Conservation (phyloP, 2,888 invertebrate species). For the Alitta virens region DNA sequence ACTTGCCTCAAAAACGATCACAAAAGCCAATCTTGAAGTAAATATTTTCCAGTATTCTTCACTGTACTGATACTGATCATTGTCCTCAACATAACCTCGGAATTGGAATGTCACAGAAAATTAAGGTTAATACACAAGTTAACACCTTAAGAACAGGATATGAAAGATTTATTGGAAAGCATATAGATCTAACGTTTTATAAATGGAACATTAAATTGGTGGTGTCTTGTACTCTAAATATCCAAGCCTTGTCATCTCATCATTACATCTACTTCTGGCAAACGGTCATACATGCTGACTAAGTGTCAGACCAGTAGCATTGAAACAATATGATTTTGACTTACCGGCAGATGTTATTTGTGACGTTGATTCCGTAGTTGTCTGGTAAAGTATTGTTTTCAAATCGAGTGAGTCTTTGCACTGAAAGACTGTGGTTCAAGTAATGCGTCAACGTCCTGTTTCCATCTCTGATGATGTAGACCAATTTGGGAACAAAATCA, state of each 20-base stretch:
- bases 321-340: not conserved
- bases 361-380: not conserved
- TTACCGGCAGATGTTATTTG: not conserved
- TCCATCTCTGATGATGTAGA: conserved; percentile 63
- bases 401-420: conserved; percentile 30
- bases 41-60: conserved; percentile 90
- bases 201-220: too few species aligned
- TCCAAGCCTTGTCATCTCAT: not conserved
- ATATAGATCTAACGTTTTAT: too few species aligned
- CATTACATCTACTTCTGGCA: too few species aligned
- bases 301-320: too few species aligned
- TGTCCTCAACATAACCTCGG: conserved; percentile 23
- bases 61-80: conserved; percentile 59
- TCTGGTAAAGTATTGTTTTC: not conserved
- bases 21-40: conserved; percentile 64
- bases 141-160: too few species aligned
- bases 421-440: conserved; percentile 15
- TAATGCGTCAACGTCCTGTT: too few species aligned
- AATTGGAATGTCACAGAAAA: too few species aligned
- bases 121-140: too few species aligned
- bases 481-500: conserved; percentile 93
- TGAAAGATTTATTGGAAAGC: too few species aligned
- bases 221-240: not conserved
- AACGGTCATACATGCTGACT: too few species aligned
- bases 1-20: conserved; percentile 55